Evolutionary conservation across 2,888 invertebrate genomes (phyloP).

Genomic region (Lathronympha strigana): DNA sequence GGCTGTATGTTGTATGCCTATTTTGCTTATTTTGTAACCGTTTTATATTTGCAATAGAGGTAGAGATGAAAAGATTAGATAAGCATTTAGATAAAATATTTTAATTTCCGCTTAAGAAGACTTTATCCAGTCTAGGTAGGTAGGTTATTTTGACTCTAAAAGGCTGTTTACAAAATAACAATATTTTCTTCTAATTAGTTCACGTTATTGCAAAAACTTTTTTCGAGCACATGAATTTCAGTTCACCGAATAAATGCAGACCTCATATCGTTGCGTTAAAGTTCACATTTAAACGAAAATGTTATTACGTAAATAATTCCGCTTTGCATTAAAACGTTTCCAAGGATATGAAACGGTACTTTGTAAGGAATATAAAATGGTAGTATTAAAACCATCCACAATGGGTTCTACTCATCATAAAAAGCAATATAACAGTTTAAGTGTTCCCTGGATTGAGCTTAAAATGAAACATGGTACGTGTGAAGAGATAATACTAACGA

Average conservation of each 20-base stretch:
- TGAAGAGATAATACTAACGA: conserved; percentile 26
- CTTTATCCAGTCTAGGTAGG: too few species aligned
- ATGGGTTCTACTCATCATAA: conserved; percentile 15
- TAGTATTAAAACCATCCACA: conserved; percentile 8
- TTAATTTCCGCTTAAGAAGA: too few species aligned
- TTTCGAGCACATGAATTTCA: background rate
- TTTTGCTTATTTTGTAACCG: too few species aligned
- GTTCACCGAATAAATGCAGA: too few species aligned
- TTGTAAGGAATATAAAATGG: background rate
- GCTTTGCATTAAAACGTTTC: background rate
- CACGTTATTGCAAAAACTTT: background rate
- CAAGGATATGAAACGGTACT: background rate
- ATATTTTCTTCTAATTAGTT: too few species aligned
- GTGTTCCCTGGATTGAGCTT: conserved; percentile 3
- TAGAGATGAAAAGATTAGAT: too few species aligned
- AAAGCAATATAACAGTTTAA: conserved; percentile 20
- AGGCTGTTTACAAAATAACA: too few species aligned
- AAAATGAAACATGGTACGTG: conserved; percentile 24
- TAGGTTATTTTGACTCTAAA: too few species aligned
- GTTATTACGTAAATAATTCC: background rate
- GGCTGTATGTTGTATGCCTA: too few species aligned
- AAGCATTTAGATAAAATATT: too few species aligned
- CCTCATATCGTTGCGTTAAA: background rate
- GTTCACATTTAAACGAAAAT: background rate
- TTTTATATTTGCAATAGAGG: too few species aligned